Base-by-base conservation (phyloP, 2,113 vertebrate genomes). In the Ochotona princeps region DNA sequence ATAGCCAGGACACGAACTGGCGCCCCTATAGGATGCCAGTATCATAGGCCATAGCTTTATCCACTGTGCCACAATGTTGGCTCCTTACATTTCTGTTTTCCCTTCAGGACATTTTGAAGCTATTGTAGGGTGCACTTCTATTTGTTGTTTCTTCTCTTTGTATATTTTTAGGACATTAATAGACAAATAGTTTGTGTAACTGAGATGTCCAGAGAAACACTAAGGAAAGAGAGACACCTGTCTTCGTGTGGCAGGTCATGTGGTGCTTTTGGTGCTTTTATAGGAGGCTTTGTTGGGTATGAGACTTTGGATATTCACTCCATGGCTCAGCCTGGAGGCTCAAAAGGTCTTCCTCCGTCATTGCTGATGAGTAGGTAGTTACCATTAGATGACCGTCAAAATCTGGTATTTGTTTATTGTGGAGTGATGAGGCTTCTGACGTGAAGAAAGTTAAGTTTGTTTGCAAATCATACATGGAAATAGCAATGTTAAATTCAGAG, bases 161-260 rank as follows among this genome's bases (percentile, higher is more conserved):
- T 49, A 35, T 63, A n/a, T 94, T 92, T 89, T 20, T 1, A 32
- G 81, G 65, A 76, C 74, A 60, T 11, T 51, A 87, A 54, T 85
- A 12, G 26, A 17, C 6, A 30, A 89, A 78, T 6, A 60, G n/a
- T 51, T 91, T 70, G 76, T 73, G 35, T 87, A 35, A 69, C 18
- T 26, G 12, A 87, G 12, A 1, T 65, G 7, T 65, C 78, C 49
- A 47, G 70, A 67, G 30, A 91, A 94, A 74, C 49, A 70, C 65
- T 79, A 60, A 91, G 18, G 18, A 80, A 63, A 25, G 10, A 69
- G 15, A 93, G 63, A 80, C 3, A 54, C 6, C 7, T 1, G 18
- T 74, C 38, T 92, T 72, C 73, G 30, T 44, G 12, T 47, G 17
- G 38, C 38, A 85, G 15, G 35, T 85, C 51, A 51, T 44, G 18